Evolutionary conservation across 2,113 vertebrate species (phyloP).

Genomic region (Perccottus glenii): DNA sequence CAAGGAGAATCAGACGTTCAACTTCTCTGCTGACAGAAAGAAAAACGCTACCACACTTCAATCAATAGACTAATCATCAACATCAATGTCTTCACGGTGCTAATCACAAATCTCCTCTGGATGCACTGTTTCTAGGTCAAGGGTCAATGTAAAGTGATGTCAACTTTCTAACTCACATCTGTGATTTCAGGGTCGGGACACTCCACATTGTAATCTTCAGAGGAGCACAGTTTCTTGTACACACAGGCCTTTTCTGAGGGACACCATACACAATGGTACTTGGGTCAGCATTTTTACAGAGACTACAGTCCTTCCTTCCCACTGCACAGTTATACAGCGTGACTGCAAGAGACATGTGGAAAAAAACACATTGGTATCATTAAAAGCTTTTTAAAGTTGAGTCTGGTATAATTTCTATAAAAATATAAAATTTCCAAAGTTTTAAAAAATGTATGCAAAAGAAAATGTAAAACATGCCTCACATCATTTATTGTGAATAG

Average conservation of each 20-base stretch:
- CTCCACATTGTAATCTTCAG: conserved; percentile 16
- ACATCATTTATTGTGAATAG: background rate
- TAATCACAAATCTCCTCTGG: conserved; percentile 22
- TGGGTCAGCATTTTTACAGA: conserved; percentile 84
- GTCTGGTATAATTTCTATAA: no score
- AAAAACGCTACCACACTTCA: background rate
- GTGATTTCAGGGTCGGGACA: conserved; percentile 89
- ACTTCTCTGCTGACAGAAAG: conserved; percentile 8
- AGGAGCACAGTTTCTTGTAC: conserved; percentile 81
- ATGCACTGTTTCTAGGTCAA: conserved; percentile 4
- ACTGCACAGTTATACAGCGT: conserved; percentile 93
- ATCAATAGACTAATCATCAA: conserved; percentile 40
- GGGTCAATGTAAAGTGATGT: conserved; percentile 12
- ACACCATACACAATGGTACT: conserved; percentile 91
- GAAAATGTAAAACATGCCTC: conserved; percentile 1
- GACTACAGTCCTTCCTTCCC: conserved; percentile 89
- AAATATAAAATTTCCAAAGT: no score
- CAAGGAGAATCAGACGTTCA: conserved; percentile 52
- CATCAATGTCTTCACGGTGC: conserved; percentile 5
- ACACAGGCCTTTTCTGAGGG: conserved; percentile 80
- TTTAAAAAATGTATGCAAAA: background rate
- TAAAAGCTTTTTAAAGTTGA: background rate
- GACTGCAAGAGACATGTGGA: conserved; percentile 71
- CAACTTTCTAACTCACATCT: conserved; percentile 74
- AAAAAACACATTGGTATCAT: background rate